Percentiles rank a stretch among this genome's conserved stretches.
These are phyloP conservation scores for Zaprionus ghesquierei DNA, from an alignment of 1,140 invertebrate species.

Conservation along the genomic window DNA sequence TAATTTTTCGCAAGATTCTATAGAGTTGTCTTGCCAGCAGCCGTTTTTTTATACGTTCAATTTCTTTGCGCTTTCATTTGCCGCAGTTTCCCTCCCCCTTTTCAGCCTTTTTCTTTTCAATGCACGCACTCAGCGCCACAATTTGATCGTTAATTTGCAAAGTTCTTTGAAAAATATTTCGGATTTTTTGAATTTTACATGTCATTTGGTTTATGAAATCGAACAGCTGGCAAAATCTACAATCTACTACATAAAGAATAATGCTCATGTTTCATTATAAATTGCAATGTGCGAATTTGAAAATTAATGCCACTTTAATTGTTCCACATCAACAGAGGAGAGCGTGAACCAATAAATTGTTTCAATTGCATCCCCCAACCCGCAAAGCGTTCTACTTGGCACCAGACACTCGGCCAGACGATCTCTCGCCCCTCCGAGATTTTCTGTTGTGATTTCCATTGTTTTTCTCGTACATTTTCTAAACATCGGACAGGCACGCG, in stretches of 20 bases:
- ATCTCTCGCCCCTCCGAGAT: not conserved
- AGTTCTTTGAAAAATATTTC: slow-evolving; percentile 56
- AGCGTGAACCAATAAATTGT: slow-evolving; percentile 58
- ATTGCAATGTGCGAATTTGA: not conserved
- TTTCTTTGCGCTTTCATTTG: slow-evolving; percentile 29
- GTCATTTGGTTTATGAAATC: slow-evolving; percentile 42
- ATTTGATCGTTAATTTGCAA: slow-evolving; percentile 67
- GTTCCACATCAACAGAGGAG: slow-evolving; percentile 19
- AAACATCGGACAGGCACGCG: slow-evolving; percentile 55
- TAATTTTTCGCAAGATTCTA: slow-evolving; percentile 18
- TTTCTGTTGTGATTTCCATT: slow-evolving; percentile 12
- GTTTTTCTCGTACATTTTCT: slow-evolving; percentile 24
- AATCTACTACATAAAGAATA: not conserved
- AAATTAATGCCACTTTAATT: slow-evolving; percentile 42
- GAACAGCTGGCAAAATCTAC: slow-evolving; percentile 47
- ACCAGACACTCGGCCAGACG: slow-evolving; percentile 9
- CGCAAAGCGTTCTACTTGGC: slow-evolving; percentile 41
- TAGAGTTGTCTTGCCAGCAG: slow-evolving; percentile 62
- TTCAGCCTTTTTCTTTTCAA: slow-evolving; percentile 18
- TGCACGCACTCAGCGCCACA: slow-evolving; percentile 57
- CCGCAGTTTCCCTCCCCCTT: not conserved
- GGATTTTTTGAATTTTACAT: slow-evolving; percentile 56
- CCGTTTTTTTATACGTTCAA: slow-evolving; percentile 47
- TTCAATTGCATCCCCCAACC: slow-evolving; percentile 34
- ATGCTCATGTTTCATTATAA: not conserved